Conservation (phyloP, 2,888 invertebrate genomes). For the Machimus atricapillus region DNA sequence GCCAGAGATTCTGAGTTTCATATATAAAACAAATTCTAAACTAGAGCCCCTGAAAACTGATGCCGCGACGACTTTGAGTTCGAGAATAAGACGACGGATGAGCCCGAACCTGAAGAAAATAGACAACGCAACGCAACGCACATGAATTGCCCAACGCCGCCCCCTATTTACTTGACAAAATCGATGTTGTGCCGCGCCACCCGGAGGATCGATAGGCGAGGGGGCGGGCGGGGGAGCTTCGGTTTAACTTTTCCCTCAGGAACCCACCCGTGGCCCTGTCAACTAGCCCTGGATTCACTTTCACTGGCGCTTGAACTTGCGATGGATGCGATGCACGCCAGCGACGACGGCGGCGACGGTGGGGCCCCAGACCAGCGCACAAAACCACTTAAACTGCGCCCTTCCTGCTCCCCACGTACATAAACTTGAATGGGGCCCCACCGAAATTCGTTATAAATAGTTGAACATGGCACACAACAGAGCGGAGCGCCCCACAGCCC, state of each 20-base stretch:
- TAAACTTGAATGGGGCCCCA: slow-evolving; percentile 5
- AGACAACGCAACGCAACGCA: not conserved
- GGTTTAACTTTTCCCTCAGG: slow-evolving; percentile 31
- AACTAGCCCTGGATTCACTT: slow-evolving; percentile 10
- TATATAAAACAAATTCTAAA: slow-evolving; percentile 7
- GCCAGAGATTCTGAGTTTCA: not conserved
- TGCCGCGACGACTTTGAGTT: not conserved
- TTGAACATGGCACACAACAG: not conserved
- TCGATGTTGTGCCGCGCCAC: slow-evolving; percentile 16
- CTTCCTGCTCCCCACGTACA: not conserved
- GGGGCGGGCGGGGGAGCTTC: not conserved
- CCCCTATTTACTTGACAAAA: slow-evolving; percentile 29
- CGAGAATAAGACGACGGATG: not conserved
- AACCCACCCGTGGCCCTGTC: not conserved
- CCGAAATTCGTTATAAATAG: slow-evolving; percentile 20
- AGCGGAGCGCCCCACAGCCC: not conserved
- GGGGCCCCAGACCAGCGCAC: not conserved
- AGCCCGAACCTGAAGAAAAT: not conserved
- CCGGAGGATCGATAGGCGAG: not conserved
- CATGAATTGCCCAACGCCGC: slow-evolving; percentile 14
- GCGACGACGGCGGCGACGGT: not conserved
- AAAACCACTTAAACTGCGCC: not conserved
- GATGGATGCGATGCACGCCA: slow-evolving; percentile 14
- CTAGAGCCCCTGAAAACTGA: not conserved
- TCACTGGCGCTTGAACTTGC: slow-evolving; percentile 36